phyloP scores from a whole-genome alignment of 2,888 invertebrate genomes.

The Onchidella celtica region DNA sequence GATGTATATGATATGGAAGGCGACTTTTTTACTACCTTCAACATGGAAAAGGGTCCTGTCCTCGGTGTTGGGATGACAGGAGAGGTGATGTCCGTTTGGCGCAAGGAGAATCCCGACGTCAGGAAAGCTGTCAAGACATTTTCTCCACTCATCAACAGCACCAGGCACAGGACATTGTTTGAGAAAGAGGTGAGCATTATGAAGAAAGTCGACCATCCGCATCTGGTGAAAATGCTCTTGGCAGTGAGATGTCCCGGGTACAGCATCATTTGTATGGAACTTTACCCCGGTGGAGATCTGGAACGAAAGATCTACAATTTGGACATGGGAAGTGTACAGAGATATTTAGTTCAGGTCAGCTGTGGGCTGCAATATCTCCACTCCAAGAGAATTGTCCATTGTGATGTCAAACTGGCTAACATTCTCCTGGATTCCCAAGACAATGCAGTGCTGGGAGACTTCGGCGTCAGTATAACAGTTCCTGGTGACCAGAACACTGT shows the following conservation, averaged over 20 bases:
- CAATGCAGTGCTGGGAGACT: slow-evolving; percentile 8
- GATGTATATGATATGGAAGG: not conserved
- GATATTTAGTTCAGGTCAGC: not conserved
- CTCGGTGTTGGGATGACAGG: not conserved
- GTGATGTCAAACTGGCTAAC: slow-evolving; percentile 5
- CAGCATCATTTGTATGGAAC: not conserved
- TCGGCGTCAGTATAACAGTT: not conserved
- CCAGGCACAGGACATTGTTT: not conserved
- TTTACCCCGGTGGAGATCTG: not conserved
- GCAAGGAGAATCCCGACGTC: not conserved
- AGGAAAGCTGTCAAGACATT: slow-evolving; percentile 3
- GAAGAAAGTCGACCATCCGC: not conserved
- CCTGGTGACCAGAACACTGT: not conserved
- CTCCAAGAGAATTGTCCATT: not conserved
- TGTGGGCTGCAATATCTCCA: not conserved
- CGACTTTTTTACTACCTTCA: not conserved
- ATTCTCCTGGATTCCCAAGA: not conserved
- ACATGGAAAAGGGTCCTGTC: not conserved
- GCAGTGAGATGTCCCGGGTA: not conserved
- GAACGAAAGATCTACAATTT: not conserved
- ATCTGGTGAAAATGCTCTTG: not conserved
- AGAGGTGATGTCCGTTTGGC: not conserved
- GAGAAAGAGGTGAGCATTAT: not conserved
- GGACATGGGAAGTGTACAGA: not conserved
- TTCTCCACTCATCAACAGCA: not conserved